A percentile compares a stretch with the other conserved stretches of the same genome.
Conservation (phyloP, 2,797 vertebrate species). For the Sparus aurata region DNA sequence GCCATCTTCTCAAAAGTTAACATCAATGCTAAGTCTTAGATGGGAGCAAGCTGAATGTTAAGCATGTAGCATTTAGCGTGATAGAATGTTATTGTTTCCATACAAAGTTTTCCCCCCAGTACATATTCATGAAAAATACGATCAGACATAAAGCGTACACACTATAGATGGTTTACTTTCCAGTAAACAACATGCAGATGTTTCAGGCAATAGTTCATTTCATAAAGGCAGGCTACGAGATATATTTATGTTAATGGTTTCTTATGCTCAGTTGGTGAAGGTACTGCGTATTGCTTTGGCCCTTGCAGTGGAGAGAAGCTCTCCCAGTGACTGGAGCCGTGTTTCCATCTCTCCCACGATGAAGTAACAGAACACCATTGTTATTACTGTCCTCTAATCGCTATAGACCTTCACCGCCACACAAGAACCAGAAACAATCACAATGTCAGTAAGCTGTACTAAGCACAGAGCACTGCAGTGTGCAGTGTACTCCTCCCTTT, state of each 20-base stretch:
- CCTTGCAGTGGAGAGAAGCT: slow-evolving; percentile 4
- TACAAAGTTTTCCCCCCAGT: neutral
- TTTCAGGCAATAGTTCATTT: slow-evolving; percentile 12
- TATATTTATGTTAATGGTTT: slow-evolving; percentile 6
- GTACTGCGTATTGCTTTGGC: slow-evolving; percentile 13
- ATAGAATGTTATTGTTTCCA: neutral
- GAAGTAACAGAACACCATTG: neutral
- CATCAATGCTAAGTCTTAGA: neutral
- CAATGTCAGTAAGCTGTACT: slow-evolving; percentile 18
- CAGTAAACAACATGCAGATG: slow-evolving; percentile 10
- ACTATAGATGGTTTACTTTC: slow-evolving; percentile 5
- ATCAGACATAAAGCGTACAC: neutral
- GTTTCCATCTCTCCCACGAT: slow-evolving; percentile 8
- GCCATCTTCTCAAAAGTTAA: neutral
- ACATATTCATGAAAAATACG: slow-evolving; percentile 4
- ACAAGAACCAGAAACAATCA: slow-evolving; percentile 16
- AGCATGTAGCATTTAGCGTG: neutral
- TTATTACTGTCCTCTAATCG: neutral
- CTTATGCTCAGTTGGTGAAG: slow-evolving; percentile 20
- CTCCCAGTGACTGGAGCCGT: neutral
- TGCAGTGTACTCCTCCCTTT: slow-evolving; percentile 15
- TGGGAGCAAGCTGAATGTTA: neutral
- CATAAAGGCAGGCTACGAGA: too few relatives aligned
- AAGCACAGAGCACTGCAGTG: neutral
- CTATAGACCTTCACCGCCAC: neutral